Conservation (phyloP, 2,888 invertebrate species). For the Trissolcus japonicus region DNA sequence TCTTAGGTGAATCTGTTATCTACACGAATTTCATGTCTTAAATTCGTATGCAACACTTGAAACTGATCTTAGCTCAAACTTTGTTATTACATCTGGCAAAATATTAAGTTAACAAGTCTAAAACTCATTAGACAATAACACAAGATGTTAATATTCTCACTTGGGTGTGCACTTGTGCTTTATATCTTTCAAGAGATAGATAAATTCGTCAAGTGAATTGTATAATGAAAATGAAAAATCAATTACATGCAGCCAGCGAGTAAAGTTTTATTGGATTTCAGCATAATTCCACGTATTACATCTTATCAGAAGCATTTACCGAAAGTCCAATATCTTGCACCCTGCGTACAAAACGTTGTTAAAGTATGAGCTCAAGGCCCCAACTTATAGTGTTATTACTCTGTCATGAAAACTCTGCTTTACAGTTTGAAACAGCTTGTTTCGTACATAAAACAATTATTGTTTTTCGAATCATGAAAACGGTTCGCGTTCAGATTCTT, state of each 20-base stretch:
- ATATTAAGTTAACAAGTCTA: conserved; percentile 11
- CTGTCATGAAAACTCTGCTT: conserved; percentile 41
- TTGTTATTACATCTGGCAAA: conserved; percentile 2
- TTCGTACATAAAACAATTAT: conserved; percentile 45
- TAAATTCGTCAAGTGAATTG: too few relatives aligned
- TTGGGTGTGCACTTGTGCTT: not conserved
- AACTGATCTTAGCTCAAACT: not conserved
- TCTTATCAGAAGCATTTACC: conserved; percentile 26
- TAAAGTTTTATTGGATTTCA: conserved; percentile 14
- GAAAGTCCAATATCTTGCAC: conserved; percentile 35
- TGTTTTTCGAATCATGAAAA: conserved; percentile 41
- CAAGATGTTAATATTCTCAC: conserved; percentile 11
- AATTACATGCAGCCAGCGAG: too few relatives aligned
- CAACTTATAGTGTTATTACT: conserved; percentile 39
- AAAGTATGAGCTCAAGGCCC: conserved; percentile 47
- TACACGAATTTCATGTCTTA: too few relatives aligned
- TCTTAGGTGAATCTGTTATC: too few relatives aligned
- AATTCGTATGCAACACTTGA: not conserved
- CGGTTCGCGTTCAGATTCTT: conserved; percentile 17
- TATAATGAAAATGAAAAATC: too few relatives aligned
- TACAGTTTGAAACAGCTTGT: conserved; percentile 40
- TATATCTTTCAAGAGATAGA: not conserved
- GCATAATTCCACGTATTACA: conserved; percentile 27
- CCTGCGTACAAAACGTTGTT: conserved; percentile 28
- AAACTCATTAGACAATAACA: conserved; percentile 15